Percentiles rank a stretch among this genome's conserved stretches.
These are phyloP conservation scores for Gobiocypris rarus DNA, from an alignment of 2,113 vertebrate species.

Conservation along the genomic window DNA sequence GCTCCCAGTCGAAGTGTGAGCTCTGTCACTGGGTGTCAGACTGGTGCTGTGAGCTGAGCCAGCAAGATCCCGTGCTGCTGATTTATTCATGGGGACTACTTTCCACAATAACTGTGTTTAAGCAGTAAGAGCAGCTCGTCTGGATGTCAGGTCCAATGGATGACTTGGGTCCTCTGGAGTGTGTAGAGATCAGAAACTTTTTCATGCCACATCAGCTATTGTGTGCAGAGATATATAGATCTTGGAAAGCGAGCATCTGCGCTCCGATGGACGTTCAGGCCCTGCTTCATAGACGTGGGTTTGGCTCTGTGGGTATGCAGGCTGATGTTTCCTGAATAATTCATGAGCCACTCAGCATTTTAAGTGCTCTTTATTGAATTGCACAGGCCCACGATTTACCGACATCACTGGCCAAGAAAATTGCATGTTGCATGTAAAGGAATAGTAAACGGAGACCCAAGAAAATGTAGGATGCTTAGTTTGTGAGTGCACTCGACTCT, in stretches of 20 bases:
- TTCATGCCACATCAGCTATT: constrained; percentile 32
- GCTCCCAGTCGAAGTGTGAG: constrained; percentile 19
- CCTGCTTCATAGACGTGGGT: background rate
- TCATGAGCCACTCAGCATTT: constrained; percentile 51
- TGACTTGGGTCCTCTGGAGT: constrained; percentile 8
- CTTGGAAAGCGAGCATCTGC: constrained; percentile 26
- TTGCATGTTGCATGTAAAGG: constrained; percentile 40
- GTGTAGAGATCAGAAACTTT: constrained; percentile 29
- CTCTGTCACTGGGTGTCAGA: constrained; percentile 27
- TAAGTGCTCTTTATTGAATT: constrained; percentile 49
- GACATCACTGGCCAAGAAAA: constrained; percentile 19
- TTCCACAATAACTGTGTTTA: constrained; percentile 45
- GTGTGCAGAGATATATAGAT: constrained; percentile 22
- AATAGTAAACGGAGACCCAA: constrained; percentile 10
- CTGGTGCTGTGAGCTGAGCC: constrained; percentile 5
- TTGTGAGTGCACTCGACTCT: background rate
- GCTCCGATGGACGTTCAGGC: background rate
- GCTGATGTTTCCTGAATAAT: constrained; percentile 53
- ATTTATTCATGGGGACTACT: constrained; percentile 51
- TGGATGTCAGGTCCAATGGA: background rate
- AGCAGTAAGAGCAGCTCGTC: constrained; percentile 1
- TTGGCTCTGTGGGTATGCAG: constrained; percentile 32
- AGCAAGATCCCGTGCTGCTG: constrained; percentile 21
- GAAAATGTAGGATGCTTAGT: constrained; percentile 2
- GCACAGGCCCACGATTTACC: constrained; percentile 31